Base-by-base conservation (phyloP, 2,888 invertebrate species). In the Hipparchia semele region DNA sequence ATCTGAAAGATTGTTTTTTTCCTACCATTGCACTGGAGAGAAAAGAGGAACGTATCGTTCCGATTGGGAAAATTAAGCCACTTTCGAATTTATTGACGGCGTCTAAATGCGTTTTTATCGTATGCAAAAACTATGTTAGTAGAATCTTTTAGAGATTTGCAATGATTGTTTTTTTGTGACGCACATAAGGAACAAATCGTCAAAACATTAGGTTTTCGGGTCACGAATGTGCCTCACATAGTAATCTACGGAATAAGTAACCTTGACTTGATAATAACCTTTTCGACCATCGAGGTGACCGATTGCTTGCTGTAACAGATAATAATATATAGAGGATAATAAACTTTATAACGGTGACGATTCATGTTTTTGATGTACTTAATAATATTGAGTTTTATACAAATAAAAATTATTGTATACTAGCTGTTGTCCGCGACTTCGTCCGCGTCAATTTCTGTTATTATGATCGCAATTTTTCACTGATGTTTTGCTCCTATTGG, bases 131-230 rank as follows among this genome's bases (percentile, higher is more conserved):
- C 73, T 75, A 76, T 78, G 80, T 79, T 76, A 80, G 80, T 80
- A 70, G 79, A 77, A 75, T 78, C 75, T 75, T 77, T 77, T 69
- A 69, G 68, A 73, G 75, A 73, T 75, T 73, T 60, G 53, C 72
- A 75, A 60, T 78, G 73, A 77, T 64, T 77, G 78, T 75, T 74
- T 76, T 73, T 77, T 72, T 64, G 76, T 80, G 79, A 80, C 80
- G 76, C 80, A 81, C 77, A 74, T 73, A 64, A 70, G 75, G 68
- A 73, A 80, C 79, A 79, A 82, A 82, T 77, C 78, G 79, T 83
- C 81, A 84, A 83, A 81, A 79, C 81, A 80, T 85, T 82, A 81
- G 82, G 82, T 85, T 86, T 85, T 76, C 80, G 80, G 87, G 86
- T 81, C 84, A 79, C 71, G 76, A 72, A 79, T 80, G 82, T 78